A percentile compares a stretch with the other conserved stretches of the same genome.
phyloP scores from a whole-genome alignment of 2,113 vertebrate species.

The Hirundichthys speculiger region DNA sequence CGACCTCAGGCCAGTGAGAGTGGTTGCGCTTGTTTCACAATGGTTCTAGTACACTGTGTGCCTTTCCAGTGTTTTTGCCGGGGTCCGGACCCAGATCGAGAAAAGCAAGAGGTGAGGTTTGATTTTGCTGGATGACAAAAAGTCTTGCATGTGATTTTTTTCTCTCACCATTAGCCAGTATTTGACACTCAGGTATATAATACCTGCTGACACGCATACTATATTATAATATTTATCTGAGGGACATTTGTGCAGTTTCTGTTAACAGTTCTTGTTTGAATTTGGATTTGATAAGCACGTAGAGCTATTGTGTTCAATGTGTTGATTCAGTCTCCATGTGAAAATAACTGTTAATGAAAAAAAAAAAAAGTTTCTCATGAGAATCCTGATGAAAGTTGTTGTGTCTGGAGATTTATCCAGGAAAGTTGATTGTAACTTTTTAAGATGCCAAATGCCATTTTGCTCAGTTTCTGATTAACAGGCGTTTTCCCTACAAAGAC shows the following conservation, averaged over 20 bases:
- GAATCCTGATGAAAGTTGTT: constrained; percentile 16
- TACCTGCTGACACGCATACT: background rate
- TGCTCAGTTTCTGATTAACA: constrained; percentile 62
- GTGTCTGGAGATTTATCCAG: background rate
- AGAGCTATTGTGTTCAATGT: constrained; percentile 20
- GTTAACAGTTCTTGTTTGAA: constrained; percentile 46
- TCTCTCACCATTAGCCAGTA: constrained; percentile 34
- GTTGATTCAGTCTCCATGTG: constrained; percentile 34
- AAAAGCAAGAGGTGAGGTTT: constrained; percentile 82
- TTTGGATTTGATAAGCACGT: constrained; percentile 28
- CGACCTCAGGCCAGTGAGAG: constrained; percentile 23
- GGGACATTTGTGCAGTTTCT: constrained; percentile 39
- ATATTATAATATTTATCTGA: too few relatives aligned
- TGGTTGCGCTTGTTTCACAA: constrained; percentile 53
- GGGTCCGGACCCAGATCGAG: constrained; percentile 65
- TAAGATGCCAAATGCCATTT: constrained; percentile 10
- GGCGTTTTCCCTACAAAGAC: constrained; percentile 21
- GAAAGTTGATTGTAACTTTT: background rate
- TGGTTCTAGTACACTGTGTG: constrained; percentile 80
- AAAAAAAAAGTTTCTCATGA: constrained; percentile 18
- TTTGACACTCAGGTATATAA: constrained; percentile 28
- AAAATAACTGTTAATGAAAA: constrained; percentile 21
- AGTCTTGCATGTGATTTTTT: constrained; percentile 3
- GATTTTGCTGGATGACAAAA: constrained; percentile 18
- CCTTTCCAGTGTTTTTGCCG: constrained; percentile 86